Base-by-base conservation (phyloP, 2,888 invertebrate species). In the Acleris laterana region DNA sequence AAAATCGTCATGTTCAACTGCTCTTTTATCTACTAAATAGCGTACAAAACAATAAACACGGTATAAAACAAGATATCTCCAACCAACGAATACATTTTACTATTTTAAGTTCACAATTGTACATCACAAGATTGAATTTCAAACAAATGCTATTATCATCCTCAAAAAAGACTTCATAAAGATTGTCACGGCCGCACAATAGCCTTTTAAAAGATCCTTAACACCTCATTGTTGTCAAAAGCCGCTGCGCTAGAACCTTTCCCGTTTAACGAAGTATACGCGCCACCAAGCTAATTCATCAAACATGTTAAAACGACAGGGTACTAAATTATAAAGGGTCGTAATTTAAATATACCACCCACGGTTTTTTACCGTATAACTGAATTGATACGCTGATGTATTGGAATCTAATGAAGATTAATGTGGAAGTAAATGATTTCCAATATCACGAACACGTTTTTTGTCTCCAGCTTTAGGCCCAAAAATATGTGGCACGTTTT, bases 181-280 rank as follows among this genome's bases (percentile, higher is more conserved):
- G 49, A 50, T 60, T 65, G 60, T 65, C 44, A 60, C 44, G 55
- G 55, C 48, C n/a, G 5, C 20, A 65, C 60, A 65, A 65, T 65
- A 42, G 60, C 50, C 50, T 51, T 60, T 51, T 61, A 65, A 65
- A 60, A 63, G 32, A 50, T 20, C 59, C 42, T 63, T 46, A 57
- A 28, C 60, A 63, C 59, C 53, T 59, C 63, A 55, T 65, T 65
- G 60, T 65, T 25, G n/a, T 46, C 48, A 55, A 59, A 52, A 64
- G 48, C 53, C 59, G 38, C 20, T 42, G 22, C 56, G 48, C 52
- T 61, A 38, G 28, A 50, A 64, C 60, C 53, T 55, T 60, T 60
- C 56, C 55, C 20, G 25, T 49, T 49, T 64, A 60, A 60, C 52
- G n/a, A 49, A 60, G 17, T 60, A 25, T 6, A 51, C 25, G 55